These are phyloP conservation scores for Pseudomyrmex concolor DNA, from an alignment of 1,140 invertebrate genomes.

Conservation along the genomic window DNA sequence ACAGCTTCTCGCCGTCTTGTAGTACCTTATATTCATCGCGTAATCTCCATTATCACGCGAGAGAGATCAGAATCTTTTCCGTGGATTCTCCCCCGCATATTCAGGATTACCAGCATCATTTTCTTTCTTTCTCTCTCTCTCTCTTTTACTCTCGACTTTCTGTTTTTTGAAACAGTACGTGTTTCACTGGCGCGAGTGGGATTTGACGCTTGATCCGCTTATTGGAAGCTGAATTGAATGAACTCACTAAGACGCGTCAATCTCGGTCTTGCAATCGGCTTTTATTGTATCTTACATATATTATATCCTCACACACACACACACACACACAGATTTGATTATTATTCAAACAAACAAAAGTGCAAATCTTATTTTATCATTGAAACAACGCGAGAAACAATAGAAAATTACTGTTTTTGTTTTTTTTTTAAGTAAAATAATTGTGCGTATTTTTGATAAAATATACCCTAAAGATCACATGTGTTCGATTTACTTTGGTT, in stretches of 20 bases:
- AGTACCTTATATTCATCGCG: constrained; percentile 11
- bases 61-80: neutral
- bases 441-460: too few species aligned
- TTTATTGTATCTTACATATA: neutral
- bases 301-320: too few species aligned
- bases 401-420: too few species aligned
- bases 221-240: constrained; percentile 7
- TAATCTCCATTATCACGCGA: constrained; percentile 28
- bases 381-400: too few species aligned
- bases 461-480: too few species aligned
- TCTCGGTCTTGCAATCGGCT: constrained; percentile 4
- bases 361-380: neutral
- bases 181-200: neutral
- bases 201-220: constrained; percentile 22
- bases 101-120: constrained; percentile 9
- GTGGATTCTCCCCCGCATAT: constrained; percentile 2
- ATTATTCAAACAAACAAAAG: constrained; percentile 14
- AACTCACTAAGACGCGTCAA: constrained; percentile 21
- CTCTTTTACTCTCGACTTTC: too few species aligned
- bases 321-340: neutral
- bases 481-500: neutral
- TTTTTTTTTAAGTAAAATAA: too few species aligned
- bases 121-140: too few species aligned
- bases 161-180: constrained; percentile 13
- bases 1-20: constrained; percentile 1